phyloP scores from a whole-genome alignment of 2,797 vertebrate genomes.

The Scleropages formosus region DNA sequence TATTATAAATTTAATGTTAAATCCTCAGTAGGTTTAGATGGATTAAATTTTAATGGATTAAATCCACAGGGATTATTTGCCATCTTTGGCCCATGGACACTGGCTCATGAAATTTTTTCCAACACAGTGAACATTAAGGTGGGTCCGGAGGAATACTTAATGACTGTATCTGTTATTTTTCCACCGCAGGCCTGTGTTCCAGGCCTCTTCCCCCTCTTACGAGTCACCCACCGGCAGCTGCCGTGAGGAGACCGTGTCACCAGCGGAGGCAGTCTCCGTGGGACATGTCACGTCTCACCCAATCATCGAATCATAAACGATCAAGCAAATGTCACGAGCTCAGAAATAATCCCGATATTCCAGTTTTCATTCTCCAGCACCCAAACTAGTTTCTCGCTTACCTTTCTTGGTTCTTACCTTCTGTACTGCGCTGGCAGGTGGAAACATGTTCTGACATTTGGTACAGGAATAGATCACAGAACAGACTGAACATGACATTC shows the following conservation, averaged over 20 bases:
- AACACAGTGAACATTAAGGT: no score
- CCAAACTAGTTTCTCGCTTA: background rate
- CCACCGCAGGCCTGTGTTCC: no score
- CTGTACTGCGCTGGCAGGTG: background rate
- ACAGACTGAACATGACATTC: background rate
- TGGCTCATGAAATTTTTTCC: no score
- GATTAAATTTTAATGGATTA: no score
- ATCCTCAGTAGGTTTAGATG: no score
- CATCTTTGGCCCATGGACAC: no score
- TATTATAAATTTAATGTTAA: no score
- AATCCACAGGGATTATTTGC: no score
- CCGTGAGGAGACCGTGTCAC: background rate
- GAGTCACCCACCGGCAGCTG: no score
- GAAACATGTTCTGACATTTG: background rate
- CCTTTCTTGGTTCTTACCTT: background rate
- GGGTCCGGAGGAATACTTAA: no score
- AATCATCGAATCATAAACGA: background rate
- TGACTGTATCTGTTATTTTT: no score
- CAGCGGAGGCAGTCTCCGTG: background rate
- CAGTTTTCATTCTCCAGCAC: background rate
- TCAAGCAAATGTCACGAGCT: constrained; percentile 1
- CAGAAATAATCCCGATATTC: background rate
- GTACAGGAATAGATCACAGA: background rate
- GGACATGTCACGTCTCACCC: background rate
- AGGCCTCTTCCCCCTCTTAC: no score